These are phyloP conservation scores for Drosophila formosana DNA, from an alignment of 2,888 invertebrate species.

Conservation along the genomic window DNA sequence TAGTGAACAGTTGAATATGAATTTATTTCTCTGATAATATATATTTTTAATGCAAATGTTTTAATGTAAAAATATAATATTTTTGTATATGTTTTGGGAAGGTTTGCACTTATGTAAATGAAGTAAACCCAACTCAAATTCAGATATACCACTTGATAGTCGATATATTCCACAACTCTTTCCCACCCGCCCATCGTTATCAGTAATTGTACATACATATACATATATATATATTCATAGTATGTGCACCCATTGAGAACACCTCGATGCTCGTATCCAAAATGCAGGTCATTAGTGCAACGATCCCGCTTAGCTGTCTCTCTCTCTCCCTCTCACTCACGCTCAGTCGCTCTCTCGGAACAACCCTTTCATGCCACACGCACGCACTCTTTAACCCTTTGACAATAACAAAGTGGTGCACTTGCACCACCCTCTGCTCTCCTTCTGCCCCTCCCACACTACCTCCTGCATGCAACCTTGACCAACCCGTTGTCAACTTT, in stretches of 20 bases:
- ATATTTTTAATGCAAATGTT: no score
- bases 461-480: conserved; percentile 8
- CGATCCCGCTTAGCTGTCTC: conserved; percentile 16
- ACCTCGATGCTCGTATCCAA: conserved; percentile 45
- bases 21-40: no score
- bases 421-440: conserved; percentile 6
- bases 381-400: conserved; percentile 65
- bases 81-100: no score
- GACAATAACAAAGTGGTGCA: conserved; percentile 26
- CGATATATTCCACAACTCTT: neutral
- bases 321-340: neutral
- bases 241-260: conserved; percentile 10
- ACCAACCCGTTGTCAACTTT: conserved; percentile 30
- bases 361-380: conserved; percentile 30
- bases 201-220: neutral
- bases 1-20: no score
- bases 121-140: neutral
- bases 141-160: neutral
- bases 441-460: neutral
- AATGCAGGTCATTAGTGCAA: conserved; percentile 79
- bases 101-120: no score
- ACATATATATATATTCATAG: neutral
- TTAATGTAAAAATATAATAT: neutral
- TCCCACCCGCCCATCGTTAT: neutral
- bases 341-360: neutral